phyloP scores from a whole-genome alignment of 2,797 vertebrate genomes.

The Nasua narica region DNA sequence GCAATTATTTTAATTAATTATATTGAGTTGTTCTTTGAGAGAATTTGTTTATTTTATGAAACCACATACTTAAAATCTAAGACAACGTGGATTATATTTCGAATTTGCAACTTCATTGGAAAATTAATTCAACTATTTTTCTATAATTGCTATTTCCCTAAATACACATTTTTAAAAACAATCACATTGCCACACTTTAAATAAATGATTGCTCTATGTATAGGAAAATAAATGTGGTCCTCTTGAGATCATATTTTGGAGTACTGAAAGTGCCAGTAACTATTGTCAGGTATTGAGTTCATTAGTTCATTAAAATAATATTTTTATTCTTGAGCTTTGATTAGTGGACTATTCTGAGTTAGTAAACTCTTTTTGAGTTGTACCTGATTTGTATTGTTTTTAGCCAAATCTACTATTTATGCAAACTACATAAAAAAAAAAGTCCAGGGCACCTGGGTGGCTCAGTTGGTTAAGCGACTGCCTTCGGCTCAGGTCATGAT shows the following conservation, averaged over 20 bases:
- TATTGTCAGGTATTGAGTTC: not conserved
- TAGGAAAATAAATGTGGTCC: not conserved
- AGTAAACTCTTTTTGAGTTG: not conserved
- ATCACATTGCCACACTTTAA: not conserved
- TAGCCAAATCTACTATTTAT: slow-evolving; percentile 6
- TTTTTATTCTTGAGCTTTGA: slow-evolving; percentile 26
- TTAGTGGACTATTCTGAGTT: not conserved
- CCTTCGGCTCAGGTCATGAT: no score
- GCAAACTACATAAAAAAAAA: not conserved
- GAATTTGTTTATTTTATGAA: not conserved
- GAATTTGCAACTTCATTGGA: not conserved
- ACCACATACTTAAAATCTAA: not conserved
- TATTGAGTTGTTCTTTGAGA: not conserved
- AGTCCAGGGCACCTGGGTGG: no score
- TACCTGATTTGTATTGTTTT: slow-evolving; percentile 8
- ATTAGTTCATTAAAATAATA: no score
- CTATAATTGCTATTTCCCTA: not conserved
- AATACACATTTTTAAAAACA: not conserved
- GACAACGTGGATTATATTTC: not conserved
- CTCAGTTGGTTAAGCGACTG: no score
- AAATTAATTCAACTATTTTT: not conserved
- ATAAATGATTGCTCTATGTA: not conserved
- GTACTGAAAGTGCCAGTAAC: not conserved
- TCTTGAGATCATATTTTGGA: not conserved
- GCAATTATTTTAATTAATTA: not conserved